phyloP scores from a whole-genome alignment of 2,113 vertebrate genomes.

The Amia ocellicauda region DNA sequence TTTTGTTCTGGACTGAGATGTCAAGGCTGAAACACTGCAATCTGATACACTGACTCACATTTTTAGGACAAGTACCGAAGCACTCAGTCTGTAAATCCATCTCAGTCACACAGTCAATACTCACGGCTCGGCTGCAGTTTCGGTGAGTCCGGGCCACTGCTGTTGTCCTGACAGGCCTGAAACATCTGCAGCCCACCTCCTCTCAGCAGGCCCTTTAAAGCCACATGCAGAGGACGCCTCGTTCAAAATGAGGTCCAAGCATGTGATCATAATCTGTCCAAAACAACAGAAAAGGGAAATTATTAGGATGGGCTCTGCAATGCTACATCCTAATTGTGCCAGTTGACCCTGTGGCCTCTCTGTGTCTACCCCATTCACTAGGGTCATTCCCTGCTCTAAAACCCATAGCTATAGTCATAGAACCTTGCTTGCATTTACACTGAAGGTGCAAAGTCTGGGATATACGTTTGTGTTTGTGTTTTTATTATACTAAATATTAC shows the following conservation, averaged over 20 bases:
- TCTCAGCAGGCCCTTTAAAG: slow-evolving; percentile 22
- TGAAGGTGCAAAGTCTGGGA: slow-evolving; percentile 1
- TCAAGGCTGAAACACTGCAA: too few relatives aligned
- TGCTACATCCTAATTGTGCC: slow-evolving; percentile 31
- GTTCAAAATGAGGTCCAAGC: slow-evolving; percentile 15
- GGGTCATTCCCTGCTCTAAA: background rate
- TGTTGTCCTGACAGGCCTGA: slow-evolving; percentile 3
- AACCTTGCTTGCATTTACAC: slow-evolving; percentile 12
- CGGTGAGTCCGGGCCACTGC: background rate
- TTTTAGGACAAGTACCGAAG: background rate
- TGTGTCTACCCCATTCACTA: slow-evolving; percentile 10
- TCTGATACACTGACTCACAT: background rate
- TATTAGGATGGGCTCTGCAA: slow-evolving; percentile 27
- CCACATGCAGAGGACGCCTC: slow-evolving; percentile 23
- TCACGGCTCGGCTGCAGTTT: background rate
- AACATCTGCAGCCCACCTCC: background rate
- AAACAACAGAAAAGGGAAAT: slow-evolving; percentile 27
- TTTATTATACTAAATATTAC: too few relatives aligned
- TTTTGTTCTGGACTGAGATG: background rate
- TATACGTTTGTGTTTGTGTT: slow-evolving; percentile 23
- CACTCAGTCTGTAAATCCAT: background rate
- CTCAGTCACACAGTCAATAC: background rate
- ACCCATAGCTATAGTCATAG: background rate
- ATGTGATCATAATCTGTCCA: slow-evolving; percentile 31
- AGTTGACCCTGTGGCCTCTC: slow-evolving; percentile 28